These are phyloP conservation scores for Cataglyphis altisquamis DNA, from an alignment of 2,888 invertebrate genomes.

Conservation along the genomic window DNA sequence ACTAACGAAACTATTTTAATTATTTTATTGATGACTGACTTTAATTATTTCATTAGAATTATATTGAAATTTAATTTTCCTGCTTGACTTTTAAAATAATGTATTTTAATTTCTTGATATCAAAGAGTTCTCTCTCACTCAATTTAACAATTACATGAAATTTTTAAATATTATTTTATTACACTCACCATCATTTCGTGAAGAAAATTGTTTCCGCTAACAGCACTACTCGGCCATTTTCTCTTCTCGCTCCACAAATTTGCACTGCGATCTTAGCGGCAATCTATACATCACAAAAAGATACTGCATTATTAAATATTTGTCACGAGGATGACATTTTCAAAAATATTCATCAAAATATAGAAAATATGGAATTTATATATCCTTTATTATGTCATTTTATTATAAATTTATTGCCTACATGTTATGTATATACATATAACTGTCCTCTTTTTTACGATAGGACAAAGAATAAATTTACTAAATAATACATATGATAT, in stretches of 20 bases:
- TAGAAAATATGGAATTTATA: neutral
- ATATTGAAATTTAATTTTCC: conserved; percentile 22
- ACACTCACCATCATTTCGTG: neutral
- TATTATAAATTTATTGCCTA: neutral
- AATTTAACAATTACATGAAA: conserved; percentile 16
- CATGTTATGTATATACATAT: neutral
- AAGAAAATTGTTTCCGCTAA: neutral
- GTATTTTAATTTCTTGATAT: conserved; percentile 12
- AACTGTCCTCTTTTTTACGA: neutral
- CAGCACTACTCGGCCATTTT: neutral
- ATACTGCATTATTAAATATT: neutral
- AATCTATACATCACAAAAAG: neutral
- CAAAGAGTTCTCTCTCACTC: neutral
- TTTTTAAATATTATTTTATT: conserved; percentile 16
- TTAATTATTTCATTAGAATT: neutral
- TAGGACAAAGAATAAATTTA: neutral
- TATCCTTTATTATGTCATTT: neutral
- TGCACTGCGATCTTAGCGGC: neutral
- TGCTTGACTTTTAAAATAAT: neutral
- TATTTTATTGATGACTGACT: neutral
- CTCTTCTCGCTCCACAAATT: neutral
- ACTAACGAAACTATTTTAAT: conserved; percentile 22
- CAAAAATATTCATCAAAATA: neutral
- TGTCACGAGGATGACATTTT: neutral
- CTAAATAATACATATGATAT: neutral